Evolutionary conservation across 2,888 invertebrate genomes (phyloP).

Genomic region (Unio pictorum): DNA sequence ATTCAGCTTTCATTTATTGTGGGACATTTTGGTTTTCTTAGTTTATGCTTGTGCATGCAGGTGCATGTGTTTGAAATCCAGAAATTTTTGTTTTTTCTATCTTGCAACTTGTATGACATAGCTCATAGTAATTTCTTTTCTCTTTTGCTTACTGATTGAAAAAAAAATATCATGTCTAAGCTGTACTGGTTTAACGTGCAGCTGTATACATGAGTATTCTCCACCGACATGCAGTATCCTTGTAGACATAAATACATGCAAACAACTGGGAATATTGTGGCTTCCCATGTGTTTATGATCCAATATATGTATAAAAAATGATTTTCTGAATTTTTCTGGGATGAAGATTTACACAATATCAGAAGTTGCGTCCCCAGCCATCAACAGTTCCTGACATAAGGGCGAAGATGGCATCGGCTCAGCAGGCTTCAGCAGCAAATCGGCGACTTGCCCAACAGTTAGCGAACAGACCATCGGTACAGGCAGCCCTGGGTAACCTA

Average conservation of each 20-base stretch:
- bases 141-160: too few species aligned
- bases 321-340: slow-evolving; percentile 22
- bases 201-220: not conserved
- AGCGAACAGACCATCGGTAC: slow-evolving; percentile 73
- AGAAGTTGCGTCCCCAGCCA: slow-evolving; percentile 49
- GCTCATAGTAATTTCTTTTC: too few species aligned
- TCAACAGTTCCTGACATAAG: slow-evolving; percentile 55
- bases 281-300: not conserved
- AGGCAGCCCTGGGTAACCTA: slow-evolving; percentile 58
- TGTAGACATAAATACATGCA: slow-evolving; percentile 3
- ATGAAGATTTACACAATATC: slow-evolving; percentile 62
- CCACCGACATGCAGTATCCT: slow-evolving; percentile 1
- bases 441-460: slow-evolving; percentile 73
- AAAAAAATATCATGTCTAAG: too few species aligned
- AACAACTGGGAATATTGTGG: slow-evolving; percentile 2
- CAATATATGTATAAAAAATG: not conserved
- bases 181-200: too few species aligned
- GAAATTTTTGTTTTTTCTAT: too few species aligned
- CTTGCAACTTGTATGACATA: too few species aligned
- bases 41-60: too few species aligned
- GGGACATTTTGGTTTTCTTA: too few species aligned
- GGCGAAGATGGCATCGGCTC: slow-evolving; percentile 57
- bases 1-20: too few species aligned
- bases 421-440: slow-evolving; percentile 69
- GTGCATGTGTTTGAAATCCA: too few species aligned